Percentiles rank a stretch among this genome's conserved stretches.
These are phyloP conservation scores for Craniophora ligustri DNA, from an alignment of 2,888 invertebrate genomes.

Conservation along the genomic window DNA sequence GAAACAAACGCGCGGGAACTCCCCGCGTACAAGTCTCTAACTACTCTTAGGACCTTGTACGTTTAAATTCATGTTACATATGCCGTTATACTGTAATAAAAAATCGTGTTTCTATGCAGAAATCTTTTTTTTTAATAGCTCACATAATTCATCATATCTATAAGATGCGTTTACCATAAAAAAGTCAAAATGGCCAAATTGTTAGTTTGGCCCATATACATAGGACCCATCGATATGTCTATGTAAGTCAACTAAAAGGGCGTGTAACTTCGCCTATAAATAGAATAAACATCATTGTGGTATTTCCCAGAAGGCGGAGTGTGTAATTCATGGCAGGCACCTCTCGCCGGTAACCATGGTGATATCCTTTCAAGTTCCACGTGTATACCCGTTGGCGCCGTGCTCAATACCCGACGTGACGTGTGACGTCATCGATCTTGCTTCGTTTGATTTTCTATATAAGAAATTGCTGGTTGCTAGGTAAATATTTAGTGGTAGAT, in stretches of 20 bases:
- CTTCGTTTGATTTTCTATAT: slow-evolving; percentile 1
- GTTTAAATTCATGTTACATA: no score
- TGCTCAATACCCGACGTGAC: neutral
- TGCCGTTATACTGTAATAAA: no score
- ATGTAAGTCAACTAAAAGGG: neutral
- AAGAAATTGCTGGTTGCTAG: neutral
- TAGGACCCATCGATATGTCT: no score
- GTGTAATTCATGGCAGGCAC: slow-evolving; percentile 6
- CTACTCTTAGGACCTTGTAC: no score
- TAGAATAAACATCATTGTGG: slow-evolving; percentile 15
- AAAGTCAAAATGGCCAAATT: no score
- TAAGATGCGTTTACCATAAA: no score
- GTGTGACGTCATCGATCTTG: neutral
- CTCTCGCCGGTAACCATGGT: slow-evolving; percentile 21
- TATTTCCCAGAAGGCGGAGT: slow-evolving; percentile 4
- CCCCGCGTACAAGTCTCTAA: no score
- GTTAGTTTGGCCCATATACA: no score
- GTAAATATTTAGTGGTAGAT: neutral
- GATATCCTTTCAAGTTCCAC: slow-evolving; percentile 1
- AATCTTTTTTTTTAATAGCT: no score
- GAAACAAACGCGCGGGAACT: no score
- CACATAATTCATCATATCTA: no score
- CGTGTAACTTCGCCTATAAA: neutral
- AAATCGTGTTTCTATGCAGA: no score
- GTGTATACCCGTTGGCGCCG: slow-evolving; percentile 1